Percentiles rank a stretch among this genome's conserved stretches.
These are phyloP conservation scores for Plemyria rubiginata DNA, from an alignment of 2,888 invertebrate genomes.

Conservation along the genomic window DNA sequence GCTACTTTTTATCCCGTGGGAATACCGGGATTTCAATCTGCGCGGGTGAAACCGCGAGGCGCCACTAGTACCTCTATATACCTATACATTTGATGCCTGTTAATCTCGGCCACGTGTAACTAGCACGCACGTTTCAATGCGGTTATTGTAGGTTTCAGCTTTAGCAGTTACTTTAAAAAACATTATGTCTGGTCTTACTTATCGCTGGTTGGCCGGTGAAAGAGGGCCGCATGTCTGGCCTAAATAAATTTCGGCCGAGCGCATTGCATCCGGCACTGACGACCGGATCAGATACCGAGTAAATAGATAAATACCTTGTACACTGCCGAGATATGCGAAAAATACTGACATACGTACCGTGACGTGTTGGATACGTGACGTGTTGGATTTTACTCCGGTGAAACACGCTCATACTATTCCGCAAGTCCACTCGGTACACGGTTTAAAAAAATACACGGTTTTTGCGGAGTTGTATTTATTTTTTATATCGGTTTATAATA, in stretches of 20 bases:
- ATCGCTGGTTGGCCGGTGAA: constrained; percentile 21
- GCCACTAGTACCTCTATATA: too few species aligned
- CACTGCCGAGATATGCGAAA: constrained; percentile 15
- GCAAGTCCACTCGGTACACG: too few species aligned
- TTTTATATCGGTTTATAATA: too few species aligned
- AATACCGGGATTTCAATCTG: too few species aligned
- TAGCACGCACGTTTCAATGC: too few species aligned
- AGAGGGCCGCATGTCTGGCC: constrained; percentile 34
- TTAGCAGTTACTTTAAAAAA: constrained; percentile 4
- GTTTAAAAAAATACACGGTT: too few species aligned
- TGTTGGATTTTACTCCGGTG: constrained; percentile 2
- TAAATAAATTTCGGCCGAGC: constrained; percentile 37
- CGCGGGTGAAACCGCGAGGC: too few species aligned
- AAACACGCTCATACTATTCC: not conserved
- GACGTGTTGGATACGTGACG: constrained; percentile 2
- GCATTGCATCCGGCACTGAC: constrained; percentile 34
- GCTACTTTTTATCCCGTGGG: too few species aligned
- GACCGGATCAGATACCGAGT: constrained; percentile 30
- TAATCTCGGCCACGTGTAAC: too few species aligned
- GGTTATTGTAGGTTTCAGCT: too few species aligned
- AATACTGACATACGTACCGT: constrained; percentile 4
- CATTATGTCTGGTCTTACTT: constrained; percentile 27
- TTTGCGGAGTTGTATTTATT: too few species aligned
- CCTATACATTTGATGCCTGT: too few species aligned
- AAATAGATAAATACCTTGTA: constrained; percentile 21